Conservation (phyloP, 2,888 invertebrate species). For the Meloe dianella region DNA sequence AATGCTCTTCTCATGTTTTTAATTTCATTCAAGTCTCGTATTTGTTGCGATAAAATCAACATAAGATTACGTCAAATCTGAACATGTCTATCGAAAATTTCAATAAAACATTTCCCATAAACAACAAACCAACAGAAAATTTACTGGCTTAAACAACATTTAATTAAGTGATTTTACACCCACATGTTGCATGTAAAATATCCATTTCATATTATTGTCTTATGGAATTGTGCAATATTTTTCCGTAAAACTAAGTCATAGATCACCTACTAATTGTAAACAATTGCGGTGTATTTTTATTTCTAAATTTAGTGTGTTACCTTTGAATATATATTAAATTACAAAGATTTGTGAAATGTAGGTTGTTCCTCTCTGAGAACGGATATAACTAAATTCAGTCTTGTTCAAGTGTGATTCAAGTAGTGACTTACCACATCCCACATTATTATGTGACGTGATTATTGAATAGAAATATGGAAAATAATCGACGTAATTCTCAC, state of each 20-base stretch:
- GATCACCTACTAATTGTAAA: neutral
- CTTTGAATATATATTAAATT: neutral
- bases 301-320: neutral
- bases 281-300: neutral
- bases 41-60: too few species aligned
- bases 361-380: neutral
- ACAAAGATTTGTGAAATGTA: neutral
- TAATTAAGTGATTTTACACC: slow-evolving; percentile 3
- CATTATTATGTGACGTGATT: neutral
- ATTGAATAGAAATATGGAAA: neutral
- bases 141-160: neutral
- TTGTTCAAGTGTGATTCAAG: neutral
- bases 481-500: neutral
- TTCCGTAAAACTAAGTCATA: neutral
- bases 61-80: too few species aligned
- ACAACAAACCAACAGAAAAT: neutral
- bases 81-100: neutral
- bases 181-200: slow-evolving; percentile 6
- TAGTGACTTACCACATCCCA: neutral
- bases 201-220: neutral
- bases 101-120: neutral
- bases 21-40: too few species aligned
- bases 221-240: neutral
- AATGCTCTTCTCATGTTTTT: too few species aligned
- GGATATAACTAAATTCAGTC: neutral